A percentile compares a stretch with the other conserved stretches of the same genome.
These are phyloP conservation scores for Thecophora atra DNA, from an alignment of 2,888 invertebrate species.

Conservation along the genomic window DNA sequence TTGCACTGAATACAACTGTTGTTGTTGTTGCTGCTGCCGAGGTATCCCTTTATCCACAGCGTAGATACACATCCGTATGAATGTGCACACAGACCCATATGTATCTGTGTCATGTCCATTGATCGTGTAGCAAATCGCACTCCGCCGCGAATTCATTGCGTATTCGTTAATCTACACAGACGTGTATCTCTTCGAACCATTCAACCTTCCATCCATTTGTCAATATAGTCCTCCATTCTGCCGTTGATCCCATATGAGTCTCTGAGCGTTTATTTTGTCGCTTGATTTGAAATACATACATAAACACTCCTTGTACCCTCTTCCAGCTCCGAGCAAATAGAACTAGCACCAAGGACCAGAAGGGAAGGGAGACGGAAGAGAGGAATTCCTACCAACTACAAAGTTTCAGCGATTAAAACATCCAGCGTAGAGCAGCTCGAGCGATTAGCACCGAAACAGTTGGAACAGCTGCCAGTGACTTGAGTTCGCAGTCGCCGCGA, in stretches of 20 bases:
- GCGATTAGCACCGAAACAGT: constrained; percentile 27
- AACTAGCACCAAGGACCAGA: neutral
- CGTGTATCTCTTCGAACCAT: neutral
- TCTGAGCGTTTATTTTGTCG: neutral
- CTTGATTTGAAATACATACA: neutral
- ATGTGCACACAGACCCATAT: neutral
- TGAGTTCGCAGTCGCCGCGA: no score
- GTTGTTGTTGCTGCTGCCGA: constrained; percentile 8
- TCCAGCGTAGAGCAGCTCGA: constrained; percentile 1
- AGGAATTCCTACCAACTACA: neutral
- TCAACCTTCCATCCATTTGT: neutral
- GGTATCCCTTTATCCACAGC: neutral
- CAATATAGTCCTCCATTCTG: neutral
- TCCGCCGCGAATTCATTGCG: neutral
- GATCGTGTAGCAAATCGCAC: constrained; percentile 17
- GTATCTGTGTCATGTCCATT: constrained; percentile 18
- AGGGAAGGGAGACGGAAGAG: neutral
- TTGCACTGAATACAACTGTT: constrained; percentile 9
- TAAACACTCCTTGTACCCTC: no score
- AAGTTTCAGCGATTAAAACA: constrained; percentile 12
- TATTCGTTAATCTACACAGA: constrained; percentile 25
- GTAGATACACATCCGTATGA: no score
- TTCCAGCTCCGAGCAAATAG: neutral
- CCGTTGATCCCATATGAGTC: neutral
- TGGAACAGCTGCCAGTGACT: constrained; percentile 31